A percentile compares a stretch with the other conserved stretches of the same genome.
Conservation (phyloP, 2,888 invertebrate genomes). For the Heliconius erato region DNA sequence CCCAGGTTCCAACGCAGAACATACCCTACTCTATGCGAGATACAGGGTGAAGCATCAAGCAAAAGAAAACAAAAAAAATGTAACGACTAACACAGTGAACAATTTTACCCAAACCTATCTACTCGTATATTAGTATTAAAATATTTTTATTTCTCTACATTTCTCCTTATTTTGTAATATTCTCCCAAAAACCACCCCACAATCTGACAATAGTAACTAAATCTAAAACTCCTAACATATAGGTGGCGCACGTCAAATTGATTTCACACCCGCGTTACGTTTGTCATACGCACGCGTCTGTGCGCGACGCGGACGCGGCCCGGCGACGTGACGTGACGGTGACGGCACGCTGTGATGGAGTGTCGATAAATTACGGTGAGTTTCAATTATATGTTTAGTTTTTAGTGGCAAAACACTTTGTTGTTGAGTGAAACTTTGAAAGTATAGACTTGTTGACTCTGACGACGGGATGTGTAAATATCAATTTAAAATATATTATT, state of each 20-base stretch:
- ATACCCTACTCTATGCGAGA: too few species aligned
- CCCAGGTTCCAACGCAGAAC: too few species aligned
- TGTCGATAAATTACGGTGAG: conserved; percentile 37
- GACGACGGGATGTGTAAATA: too few species aligned
- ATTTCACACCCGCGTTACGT: conserved; percentile 53
- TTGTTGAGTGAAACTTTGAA: background rate
- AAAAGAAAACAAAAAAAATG: too few species aligned
- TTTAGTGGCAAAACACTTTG: background rate
- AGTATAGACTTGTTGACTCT: background rate
- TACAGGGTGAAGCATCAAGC: too few species aligned
- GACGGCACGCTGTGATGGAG: conserved; percentile 53
- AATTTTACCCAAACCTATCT: too few species aligned
- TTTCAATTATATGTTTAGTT: background rate
- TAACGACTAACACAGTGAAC: too few species aligned
- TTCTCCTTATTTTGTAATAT: background rate
- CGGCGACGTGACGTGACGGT: conserved; percentile 43
- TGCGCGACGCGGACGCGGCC: conserved; percentile 50
- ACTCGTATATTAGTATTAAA: too few species aligned
- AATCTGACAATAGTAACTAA: conserved; percentile 48
- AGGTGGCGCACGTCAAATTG: conserved; percentile 47
- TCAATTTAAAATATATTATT: too few species aligned
- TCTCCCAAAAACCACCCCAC: conserved; percentile 16
- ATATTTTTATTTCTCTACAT: background rate
- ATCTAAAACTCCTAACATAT: conserved; percentile 44
- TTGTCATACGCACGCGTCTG: conserved; percentile 56